Conservation (phyloP, 2,797 vertebrate genomes). For the Sebastes ruberrimus region DNA sequence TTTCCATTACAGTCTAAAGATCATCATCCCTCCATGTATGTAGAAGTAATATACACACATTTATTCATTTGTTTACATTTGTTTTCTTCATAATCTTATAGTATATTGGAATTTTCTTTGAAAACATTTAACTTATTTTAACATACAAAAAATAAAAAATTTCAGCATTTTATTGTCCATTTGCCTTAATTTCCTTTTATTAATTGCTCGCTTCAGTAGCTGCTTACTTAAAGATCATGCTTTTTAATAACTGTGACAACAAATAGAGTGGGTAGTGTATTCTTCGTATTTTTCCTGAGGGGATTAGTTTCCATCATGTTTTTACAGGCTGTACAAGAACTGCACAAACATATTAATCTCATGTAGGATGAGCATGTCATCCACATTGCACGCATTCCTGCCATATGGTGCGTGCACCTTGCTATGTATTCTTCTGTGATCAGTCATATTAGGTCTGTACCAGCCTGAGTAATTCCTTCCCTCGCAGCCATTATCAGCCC, state of each 20-base stretch:
- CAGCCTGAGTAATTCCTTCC: constrained; percentile 14
- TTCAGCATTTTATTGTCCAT: not conserved
- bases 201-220: not conserved
- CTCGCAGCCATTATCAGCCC: constrained; percentile 16
- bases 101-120: no score
- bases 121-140: not conserved
- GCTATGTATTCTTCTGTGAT: not conserved
- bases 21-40: not conserved
- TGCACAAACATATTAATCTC: not conserved
- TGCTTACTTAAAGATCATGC: not conserved
- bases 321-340: not conserved
- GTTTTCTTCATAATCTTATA: not conserved
- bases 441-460: not conserved
- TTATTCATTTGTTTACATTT: not conserved
- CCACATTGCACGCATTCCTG: not conserved
- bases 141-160: not conserved
- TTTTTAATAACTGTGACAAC: not conserved
- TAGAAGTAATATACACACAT: not conserved
- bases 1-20: not conserved
- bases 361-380: not conserved
- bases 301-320: not conserved
- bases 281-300: not conserved
- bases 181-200: not conserved
- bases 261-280: not conserved
- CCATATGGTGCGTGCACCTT: not conserved